Evolutionary conservation across 2,888 invertebrate species (phyloP), one percentile per base, ranked within the genome.

Genomic region (Mythimna ferrago): DNA sequence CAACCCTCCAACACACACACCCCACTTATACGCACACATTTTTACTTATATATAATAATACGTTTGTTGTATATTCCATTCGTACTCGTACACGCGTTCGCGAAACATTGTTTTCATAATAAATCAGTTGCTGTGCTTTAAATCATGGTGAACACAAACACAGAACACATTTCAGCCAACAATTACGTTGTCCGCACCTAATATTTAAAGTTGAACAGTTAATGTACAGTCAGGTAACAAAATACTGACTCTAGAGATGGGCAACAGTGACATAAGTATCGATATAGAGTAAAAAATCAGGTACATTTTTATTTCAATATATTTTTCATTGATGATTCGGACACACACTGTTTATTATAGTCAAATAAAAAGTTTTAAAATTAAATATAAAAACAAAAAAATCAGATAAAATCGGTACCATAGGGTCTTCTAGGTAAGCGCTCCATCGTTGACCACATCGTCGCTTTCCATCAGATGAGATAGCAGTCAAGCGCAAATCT

Each of bases 111-210:
- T 85, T 80, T 73, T 71, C 64, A 73, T 57, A 75, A 84, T 87
- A 86, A 86, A 87, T 86, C 87, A 87, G 38, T 44, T 54, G 48
- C 48, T 9, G 61, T 35, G 78, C 69, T 58, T 60, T 86, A 86
- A 87, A 86, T 86, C 87, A 86, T 66, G 67, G 66, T 16, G 73
- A 78, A 67, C 69, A 63, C 78, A 78, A 80, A 83, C 77, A 83
- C 72, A 78, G 73, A 78, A 73, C 69, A 75, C 75, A 77, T 81
- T 82, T 75, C 65, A 71, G 54, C 62, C 76, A 76, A 85, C 86
- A 88, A 88, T 87, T 87, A 87, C 79, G 71, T 73, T 88, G 84
- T 87, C 88, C 74, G 76, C 87, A 85, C 84, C 78, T 84, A 84
- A 85, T 88, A 87, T 87, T 87, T 88, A 86, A 88, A 88, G 75